Evolutionary conservation across 2,113 vertebrate species (phyloP).

Genomic region (Chloroceryle aenea): DNA sequence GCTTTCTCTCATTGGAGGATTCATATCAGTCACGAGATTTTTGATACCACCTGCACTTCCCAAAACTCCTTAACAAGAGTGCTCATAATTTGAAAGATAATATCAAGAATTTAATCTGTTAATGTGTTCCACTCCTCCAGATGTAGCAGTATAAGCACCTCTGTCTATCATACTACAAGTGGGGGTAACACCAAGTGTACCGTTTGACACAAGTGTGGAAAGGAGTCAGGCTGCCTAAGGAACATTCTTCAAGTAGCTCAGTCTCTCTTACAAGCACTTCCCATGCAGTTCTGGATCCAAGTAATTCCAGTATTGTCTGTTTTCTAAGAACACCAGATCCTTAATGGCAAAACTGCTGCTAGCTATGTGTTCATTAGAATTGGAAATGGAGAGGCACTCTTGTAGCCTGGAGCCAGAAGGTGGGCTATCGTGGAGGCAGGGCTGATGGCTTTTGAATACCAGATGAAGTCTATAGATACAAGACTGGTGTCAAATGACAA

Average conservation of each 20-base stretch:
- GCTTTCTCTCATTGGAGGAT: neutral
- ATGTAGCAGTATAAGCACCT: neutral
- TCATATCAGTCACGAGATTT: neutral
- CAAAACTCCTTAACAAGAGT: neutral
- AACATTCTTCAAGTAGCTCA: neutral
- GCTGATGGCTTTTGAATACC: slow-evolving; percentile 72
- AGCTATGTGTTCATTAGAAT: slow-evolving; percentile 63
- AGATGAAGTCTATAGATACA: slow-evolving; percentile 75
- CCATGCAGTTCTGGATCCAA: slow-evolving; percentile 34
- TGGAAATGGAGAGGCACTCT: slow-evolving; percentile 73
- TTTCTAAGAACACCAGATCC: slow-evolving; percentile 25
- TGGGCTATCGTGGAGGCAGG: slow-evolving; percentile 70
- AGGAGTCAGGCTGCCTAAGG: neutral
- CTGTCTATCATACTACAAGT: neutral
- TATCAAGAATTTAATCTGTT: neutral
- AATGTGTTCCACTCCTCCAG: neutral
- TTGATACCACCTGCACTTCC: neutral
- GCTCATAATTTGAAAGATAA: neutral
- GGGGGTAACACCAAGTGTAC: accelerated
- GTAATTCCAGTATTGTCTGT: slow-evolving; percentile 22
- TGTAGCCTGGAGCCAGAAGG: slow-evolving; percentile 71
- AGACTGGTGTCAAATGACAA: slow-evolving; percentile 75
- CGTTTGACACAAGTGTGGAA: neutral
- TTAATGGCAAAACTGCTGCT: slow-evolving; percentile 44
- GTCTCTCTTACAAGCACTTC: slow-evolving; percentile 26